Evolutionary conservation across 2,113 vertebrate species (phyloP).

Genomic region (Lipotes vexillifer): DNA sequence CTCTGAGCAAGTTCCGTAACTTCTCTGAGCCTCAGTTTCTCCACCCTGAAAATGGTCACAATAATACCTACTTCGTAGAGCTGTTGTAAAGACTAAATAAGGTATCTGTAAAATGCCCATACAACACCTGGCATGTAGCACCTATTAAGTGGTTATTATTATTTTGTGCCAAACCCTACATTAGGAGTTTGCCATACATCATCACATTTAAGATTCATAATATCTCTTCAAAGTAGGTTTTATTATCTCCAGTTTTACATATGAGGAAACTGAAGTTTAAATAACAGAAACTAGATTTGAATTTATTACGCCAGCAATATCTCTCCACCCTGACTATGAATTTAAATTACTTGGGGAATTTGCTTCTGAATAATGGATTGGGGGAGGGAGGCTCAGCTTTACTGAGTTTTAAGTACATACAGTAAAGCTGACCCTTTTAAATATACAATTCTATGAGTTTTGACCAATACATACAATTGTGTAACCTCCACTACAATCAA

Average conservation of each 20-base stretch:
- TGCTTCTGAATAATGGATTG: background rate
- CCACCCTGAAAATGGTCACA: background rate
- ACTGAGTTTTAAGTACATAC: background rate
- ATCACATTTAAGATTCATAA: background rate
- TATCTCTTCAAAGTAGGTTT: background rate
- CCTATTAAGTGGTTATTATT: background rate
- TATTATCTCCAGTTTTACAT: background rate
- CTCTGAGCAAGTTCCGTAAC: background rate
- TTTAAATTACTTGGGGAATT: background rate
- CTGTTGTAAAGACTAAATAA: background rate
- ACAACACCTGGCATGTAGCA: background rate
- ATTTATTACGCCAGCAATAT: background rate
- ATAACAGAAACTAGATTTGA: background rate
- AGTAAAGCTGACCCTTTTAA: background rate
- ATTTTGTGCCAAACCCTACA: background rate
- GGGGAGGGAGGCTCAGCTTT: background rate
- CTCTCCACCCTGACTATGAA: background rate
- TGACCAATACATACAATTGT: background rate
- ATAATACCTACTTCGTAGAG: background rate
- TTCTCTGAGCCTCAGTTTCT: constrained; percentile 15
- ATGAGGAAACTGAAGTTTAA: background rate
- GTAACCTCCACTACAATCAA: background rate
- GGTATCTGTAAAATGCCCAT: background rate
- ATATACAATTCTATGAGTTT: background rate
- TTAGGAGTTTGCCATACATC: background rate